Evolutionary conservation across 37 sponge, comb jelly and placozoan genomes (phyloP).

Genomic region (Corticium candelabrum): DNA sequence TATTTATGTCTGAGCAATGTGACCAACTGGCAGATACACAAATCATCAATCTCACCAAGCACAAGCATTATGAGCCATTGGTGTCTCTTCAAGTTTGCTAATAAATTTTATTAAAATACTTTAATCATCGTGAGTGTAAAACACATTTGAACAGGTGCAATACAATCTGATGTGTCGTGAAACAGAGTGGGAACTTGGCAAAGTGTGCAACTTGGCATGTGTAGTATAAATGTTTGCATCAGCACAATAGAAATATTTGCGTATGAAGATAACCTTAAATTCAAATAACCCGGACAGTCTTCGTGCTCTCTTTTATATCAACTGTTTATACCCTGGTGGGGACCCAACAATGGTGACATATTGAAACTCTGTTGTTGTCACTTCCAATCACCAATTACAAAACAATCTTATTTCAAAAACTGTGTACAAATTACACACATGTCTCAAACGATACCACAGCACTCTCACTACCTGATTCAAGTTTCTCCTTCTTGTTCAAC

Average conservation of each 20-base stretch:
- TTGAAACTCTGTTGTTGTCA: too few species aligned
- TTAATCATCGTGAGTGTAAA: background rate
- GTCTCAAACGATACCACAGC: too few species aligned
- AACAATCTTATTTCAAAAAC: too few species aligned
- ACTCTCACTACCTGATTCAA: too few species aligned
- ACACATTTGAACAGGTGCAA: conserved; percentile 49
- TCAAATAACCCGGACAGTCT: conserved; percentile 55
- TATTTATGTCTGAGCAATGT: conserved; percentile 88
- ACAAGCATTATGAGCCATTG: conserved; percentile 30
- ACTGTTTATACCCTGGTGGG: too few species aligned
- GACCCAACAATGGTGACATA: too few species aligned
- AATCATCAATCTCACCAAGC: conserved; percentile 39
- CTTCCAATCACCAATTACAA: too few species aligned
- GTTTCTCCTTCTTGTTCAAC: too few species aligned
- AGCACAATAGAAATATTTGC: too few species aligned
- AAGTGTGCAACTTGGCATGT: conserved; percentile 72
- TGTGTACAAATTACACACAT: too few species aligned
- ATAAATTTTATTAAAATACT: background rate
- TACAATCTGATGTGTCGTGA: conserved; percentile 79
- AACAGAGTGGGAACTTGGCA: conserved; percentile 84
- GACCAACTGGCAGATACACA: conserved; percentile 88
- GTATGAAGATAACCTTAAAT: conserved; percentile 64
- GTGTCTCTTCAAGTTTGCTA: conserved; percentile 59
- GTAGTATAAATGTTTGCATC: background rate
- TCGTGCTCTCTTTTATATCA: too few species aligned